Evolutionary conservation across 1,140 invertebrate species (phyloP).

Genomic region (Drosophila serrata): DNA sequence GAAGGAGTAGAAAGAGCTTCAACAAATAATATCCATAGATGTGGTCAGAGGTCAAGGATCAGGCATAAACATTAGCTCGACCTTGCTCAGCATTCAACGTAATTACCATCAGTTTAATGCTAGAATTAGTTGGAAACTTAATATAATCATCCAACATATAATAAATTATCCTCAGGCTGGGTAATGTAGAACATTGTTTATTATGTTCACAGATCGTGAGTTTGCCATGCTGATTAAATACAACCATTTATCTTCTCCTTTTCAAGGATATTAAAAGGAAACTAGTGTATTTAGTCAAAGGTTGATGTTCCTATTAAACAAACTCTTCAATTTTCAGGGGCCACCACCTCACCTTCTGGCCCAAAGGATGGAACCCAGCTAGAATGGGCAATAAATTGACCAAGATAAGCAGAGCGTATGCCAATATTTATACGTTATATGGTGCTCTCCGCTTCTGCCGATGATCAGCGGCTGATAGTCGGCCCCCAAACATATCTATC

Average conservation of each 20-base stretch:
- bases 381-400: constrained; percentile 60
- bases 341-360: neutral
- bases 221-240: neutral
- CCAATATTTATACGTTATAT: constrained; percentile 67
- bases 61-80: neutral
- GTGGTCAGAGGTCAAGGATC: neutral
- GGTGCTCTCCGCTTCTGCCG: constrained; percentile 30
- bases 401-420: constrained; percentile 72
- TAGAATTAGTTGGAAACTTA: neutral
- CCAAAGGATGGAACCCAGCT: neutral
- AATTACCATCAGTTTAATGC: neutral
- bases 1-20: neutral
- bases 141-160: neutral
- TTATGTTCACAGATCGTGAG: constrained; percentile 8
- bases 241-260: neutral
- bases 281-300: constrained; percentile 1
- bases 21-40: neutral
- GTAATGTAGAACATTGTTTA: neutral
- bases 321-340: neutral
- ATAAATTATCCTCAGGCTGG: constrained; percentile 1
- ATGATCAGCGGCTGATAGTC: constrained; percentile 75
- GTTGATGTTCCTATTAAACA: constrained; percentile 3
- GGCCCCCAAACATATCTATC: constrained; percentile 73
- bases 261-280: neutral
- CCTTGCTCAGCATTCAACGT: neutral